phyloP scores from a whole-genome alignment of 2,888 invertebrate species.

The Amiota mariae region DNA sequence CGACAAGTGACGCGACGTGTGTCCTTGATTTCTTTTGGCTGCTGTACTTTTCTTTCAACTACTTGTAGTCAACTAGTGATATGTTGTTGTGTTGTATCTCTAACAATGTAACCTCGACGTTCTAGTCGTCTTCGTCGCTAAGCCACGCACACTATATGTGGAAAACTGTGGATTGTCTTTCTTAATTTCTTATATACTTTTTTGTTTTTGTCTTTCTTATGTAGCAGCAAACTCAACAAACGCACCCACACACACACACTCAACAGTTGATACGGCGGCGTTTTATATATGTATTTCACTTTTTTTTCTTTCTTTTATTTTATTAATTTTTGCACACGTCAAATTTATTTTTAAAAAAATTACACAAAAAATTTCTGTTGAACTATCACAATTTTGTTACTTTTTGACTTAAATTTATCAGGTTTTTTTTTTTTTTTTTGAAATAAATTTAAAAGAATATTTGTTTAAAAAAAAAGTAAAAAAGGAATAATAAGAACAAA shows the following conservation, averaged over 20 bases:
- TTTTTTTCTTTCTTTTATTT: conserved; percentile 28
- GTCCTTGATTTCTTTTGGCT: background rate
- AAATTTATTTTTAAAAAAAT: conserved; percentile 44
- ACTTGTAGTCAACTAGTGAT: background rate
- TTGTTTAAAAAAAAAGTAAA: conserved; percentile 17
- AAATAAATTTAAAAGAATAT: conserved; percentile 22
- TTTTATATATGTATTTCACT: background rate
- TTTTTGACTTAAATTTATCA: conserved; percentile 38
- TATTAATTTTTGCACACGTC: conserved; percentile 30
- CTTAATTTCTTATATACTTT: background rate
- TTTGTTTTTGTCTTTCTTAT: background rate
- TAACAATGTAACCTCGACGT: conserved; percentile 45
- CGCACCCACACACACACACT: conserved; percentile 56
- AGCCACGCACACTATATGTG: conserved; percentile 18
- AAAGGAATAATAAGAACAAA: background rate
- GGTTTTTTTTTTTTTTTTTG: conserved; percentile 36
- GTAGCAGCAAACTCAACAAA: conserved; percentile 37
- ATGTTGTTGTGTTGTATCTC: background rate
- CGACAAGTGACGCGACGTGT: conserved; percentile 1
- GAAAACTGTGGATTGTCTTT: conserved; percentile 1
- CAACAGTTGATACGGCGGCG: conserved; percentile 50
- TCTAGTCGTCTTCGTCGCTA: background rate
- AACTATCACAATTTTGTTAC: conserved; percentile 61
- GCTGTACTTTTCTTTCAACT: background rate
- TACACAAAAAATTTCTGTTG: conserved; percentile 51